phyloP scores from a whole-genome alignment of 1,140 invertebrate genomes.

The Listronotus bonariensis region DNA sequence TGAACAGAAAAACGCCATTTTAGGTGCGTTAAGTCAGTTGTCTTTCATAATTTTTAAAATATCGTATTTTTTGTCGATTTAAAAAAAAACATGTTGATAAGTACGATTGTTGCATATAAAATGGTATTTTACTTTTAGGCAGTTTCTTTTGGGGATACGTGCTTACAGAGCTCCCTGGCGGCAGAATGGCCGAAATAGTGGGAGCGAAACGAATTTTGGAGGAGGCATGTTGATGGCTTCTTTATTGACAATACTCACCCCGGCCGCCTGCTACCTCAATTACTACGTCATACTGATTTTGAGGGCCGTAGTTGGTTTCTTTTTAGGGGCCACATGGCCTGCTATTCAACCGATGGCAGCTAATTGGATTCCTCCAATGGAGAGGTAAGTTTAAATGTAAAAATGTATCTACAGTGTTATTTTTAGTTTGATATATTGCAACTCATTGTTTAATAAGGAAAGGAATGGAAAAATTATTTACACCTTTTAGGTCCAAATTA shows the following conservation, averaged over 20 bases:
- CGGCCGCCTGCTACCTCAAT: slow-evolving; percentile 68
- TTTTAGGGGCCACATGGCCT: slow-evolving; percentile 87
- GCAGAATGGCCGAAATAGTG: slow-evolving; percentile 79
- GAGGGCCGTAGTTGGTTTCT: slow-evolving; percentile 72
- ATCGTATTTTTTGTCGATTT: no score
- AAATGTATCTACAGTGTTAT: not conserved
- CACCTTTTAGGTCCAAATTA: slow-evolving; percentile 69
- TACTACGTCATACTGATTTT: slow-evolving; percentile 66
- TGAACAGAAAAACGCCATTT: slow-evolving; percentile 74
- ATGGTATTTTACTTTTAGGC: slow-evolving; percentile 18
- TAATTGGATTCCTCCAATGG: slow-evolving; percentile 88
- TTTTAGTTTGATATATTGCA: no score
- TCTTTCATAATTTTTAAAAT: no score
- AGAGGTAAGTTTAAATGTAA: slow-evolving; percentile 63
- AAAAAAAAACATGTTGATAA: no score
- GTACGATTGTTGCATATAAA: no score
- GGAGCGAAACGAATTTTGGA: slow-evolving; percentile 81
- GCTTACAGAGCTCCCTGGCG: slow-evolving; percentile 85
- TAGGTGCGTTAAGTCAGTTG: slow-evolving; percentile 62
- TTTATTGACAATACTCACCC: slow-evolving; percentile 80
- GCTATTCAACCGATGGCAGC: slow-evolving; percentile 88
- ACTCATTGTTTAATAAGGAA: no score
- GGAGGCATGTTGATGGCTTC: slow-evolving; percentile 84
- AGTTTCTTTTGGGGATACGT: slow-evolving; percentile 92
- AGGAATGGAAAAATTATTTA: not conserved